These are phyloP conservation scores for Chymomyza costata DNA, from an alignment of 1,140 invertebrate genomes.

Conservation along the genomic window DNA sequence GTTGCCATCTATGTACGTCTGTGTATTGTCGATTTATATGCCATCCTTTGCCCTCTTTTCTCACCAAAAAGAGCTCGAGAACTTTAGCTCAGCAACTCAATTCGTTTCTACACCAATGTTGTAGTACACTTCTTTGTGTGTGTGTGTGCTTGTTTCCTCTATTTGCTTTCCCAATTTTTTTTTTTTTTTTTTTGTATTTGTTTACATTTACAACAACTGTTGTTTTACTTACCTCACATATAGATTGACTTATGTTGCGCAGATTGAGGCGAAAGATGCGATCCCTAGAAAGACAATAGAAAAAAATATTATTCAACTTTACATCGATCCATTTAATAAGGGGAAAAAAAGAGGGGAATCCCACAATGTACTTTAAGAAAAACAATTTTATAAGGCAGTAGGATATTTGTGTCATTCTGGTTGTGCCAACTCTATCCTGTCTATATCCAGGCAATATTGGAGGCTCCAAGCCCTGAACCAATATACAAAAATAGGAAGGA, in stretches of 20 bases:
- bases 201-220: constrained; percentile 10
- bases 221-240: constrained; percentile 81
- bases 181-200: not conserved
- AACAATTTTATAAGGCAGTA: too few relatives aligned
- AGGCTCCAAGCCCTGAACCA: too few relatives aligned
- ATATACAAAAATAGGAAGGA: too few relatives aligned
- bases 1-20: constrained; percentile 1
- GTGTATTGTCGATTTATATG: constrained; percentile 3
- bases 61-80: too few relatives aligned
- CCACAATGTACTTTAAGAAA: too few relatives aligned
- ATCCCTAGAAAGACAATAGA: constrained; percentile 77
- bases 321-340: constrained; percentile 36
- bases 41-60: too few relatives aligned
- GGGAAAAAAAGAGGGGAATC: too few relatives aligned
- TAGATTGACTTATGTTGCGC: constrained; percentile 83
- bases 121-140: constrained; percentile 20
- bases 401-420: too few relatives aligned
- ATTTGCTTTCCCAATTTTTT: constrained; percentile 25
- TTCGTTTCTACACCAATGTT: too few relatives aligned
- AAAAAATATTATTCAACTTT: constrained; percentile 21
- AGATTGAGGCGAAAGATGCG: constrained; percentile 82
- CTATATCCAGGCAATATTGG: too few relatives aligned
- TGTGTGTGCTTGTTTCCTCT: constrained; percentile 12
- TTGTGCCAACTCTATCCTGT: too few relatives aligned
- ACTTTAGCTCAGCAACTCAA: too few relatives aligned